Evolutionary conservation across 2,797 vertebrate species (phyloP).

Genomic region (Acrossocheilus wenchowensis): DNA sequence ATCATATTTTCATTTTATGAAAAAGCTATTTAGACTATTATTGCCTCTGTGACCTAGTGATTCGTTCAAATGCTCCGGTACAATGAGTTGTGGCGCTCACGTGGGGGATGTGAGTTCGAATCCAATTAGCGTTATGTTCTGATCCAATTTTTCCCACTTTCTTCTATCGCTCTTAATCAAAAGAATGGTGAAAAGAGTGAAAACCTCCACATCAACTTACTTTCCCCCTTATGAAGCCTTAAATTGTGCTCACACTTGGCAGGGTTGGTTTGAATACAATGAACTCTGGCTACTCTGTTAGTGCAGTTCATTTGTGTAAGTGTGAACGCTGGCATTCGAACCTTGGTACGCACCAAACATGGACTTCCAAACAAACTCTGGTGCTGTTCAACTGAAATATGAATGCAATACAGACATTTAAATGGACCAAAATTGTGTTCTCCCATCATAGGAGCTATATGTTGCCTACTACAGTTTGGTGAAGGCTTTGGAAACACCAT

Average conservation of each 20-base stretch:
- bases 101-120: neutral
- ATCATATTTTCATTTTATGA: conserved; percentile 4
- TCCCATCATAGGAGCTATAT: neutral
- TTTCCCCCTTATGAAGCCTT: neutral
- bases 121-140: neutral
- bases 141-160: neutral
- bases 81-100: neutral
- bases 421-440: neutral
- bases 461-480: neutral
- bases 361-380: neutral
- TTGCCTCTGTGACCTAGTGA: neutral
- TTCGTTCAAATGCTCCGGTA: neutral
- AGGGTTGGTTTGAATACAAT: neutral
- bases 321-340: neutral
- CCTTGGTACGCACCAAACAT: neutral
- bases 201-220: neutral
- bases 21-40: neutral
- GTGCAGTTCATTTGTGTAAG: neutral
- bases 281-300: too few species aligned
- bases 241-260: neutral
- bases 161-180: neutral
- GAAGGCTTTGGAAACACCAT: neutral
- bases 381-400: neutral
- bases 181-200: neutral
- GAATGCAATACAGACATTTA: neutral